A percentile compares a stretch with the other conserved stretches of the same genome.
Evolutionary conservation across 2,888 invertebrate genomes (phyloP).

Genomic region (Trachelus iudaicus): DNA sequence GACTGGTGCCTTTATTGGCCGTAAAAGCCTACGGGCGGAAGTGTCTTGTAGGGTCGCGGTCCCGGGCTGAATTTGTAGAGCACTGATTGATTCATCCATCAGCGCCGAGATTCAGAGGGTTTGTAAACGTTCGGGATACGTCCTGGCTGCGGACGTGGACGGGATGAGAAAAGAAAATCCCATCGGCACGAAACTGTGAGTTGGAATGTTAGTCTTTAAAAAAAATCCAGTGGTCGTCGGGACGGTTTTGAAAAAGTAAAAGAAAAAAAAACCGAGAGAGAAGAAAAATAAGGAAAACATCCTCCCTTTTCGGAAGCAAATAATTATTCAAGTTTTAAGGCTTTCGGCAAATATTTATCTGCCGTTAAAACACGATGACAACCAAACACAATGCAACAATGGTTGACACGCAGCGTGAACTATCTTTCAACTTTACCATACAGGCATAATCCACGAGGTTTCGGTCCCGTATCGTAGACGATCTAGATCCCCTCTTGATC

Average conservation of each 20-base stretch:
- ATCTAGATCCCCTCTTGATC: conserved; percentile 50
- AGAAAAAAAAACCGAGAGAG: neutral
- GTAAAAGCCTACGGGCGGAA: conserved; percentile 34
- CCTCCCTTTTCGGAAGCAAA: neutral
- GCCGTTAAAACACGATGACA: conserved; percentile 42
- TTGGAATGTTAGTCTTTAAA: neutral
- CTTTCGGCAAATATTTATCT: conserved; percentile 41
- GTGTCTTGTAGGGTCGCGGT: conserved; percentile 18
- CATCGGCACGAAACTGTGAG: neutral
- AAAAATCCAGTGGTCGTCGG: neutral
- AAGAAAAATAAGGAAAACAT: neutral
- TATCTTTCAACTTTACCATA: conserved; percentile 39
- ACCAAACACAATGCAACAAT: conserved; percentile 37
- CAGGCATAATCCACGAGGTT: conserved; percentile 53
- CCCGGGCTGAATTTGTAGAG: conserved; percentile 13
- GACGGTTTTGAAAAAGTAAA: neutral
- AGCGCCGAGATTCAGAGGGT: conserved; percentile 3
- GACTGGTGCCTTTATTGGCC: conserved; percentile 37
- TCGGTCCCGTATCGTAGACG: conserved; percentile 45
- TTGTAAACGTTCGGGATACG: neutral
- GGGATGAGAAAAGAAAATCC: neutral
- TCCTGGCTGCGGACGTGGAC: neutral
- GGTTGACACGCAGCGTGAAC: conserved; percentile 52
- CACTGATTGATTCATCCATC: conserved; percentile 20
- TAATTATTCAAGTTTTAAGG: neutral